Evolutionary conservation across 2,113 vertebrate species (phyloP), one percentile per base, ranked within the genome.

Genomic region (Danionella cerebrum): DNA sequence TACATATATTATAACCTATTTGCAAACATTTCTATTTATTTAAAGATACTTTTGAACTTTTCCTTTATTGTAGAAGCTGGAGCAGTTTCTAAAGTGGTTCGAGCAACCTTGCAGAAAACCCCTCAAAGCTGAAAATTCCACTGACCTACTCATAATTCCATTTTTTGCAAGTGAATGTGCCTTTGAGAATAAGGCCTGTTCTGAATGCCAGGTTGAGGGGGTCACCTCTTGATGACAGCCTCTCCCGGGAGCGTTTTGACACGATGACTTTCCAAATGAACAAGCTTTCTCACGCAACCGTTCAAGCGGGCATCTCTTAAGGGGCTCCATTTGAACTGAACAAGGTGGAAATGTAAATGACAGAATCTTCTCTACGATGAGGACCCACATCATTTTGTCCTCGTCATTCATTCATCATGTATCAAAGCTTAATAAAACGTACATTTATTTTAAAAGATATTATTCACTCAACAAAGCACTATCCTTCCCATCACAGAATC

Each of bases 141-240:
- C 67, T 62, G 67, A 68, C 52, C 65, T 52, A 50, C 22, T 39
- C 50, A 24, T 62, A 52, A 60, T 60, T 39, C 67, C n/a, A n/a
- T 41, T 14, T 4, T 35, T 42, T 39, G 19, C 33, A 33, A 39
- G 24, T 25, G 11, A 39, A 27, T 44, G 42, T 54, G 39, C 42
- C 29, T 67, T 54, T 57, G 41, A 57, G 39, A 55, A 55, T 33
- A 24, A 44, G n/a, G 21, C 25, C 52, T 2, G 0, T 29, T 48
- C 31, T 60, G 45, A 69, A 68, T 55, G 65, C 39, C 51, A 67
- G 38, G 51, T 25, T 35, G 24, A 67, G 16, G 38, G 8, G 4
- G 52, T 35, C 24, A 41, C 16, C 50, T 52, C 24, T 67, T 38
- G 19, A 33, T 64, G 39, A 36, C 52, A 25, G 13, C 13, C 5